Base-by-base conservation (phyloP, 2,113 vertebrate genomes). In the Tyto alba region DNA sequence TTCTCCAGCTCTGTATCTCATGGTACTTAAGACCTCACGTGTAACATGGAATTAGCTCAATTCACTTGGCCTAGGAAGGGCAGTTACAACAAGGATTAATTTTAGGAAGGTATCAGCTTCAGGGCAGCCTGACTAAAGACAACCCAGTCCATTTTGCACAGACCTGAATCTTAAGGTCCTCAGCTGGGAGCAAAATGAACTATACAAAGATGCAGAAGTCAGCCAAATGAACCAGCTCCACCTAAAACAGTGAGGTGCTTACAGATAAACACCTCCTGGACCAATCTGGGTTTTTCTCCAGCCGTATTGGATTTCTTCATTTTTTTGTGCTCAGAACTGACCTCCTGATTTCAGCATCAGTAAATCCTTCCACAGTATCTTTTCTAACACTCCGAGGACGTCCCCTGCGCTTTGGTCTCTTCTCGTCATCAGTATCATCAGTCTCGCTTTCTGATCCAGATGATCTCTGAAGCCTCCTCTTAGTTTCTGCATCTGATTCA, bases 291-390 rank as follows among this genome's bases (percentile, higher is more conserved):
- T 30, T 50, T 87, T 72, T 89, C 45, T 69, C 30, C 53, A 73
- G 41, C 62, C 59, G 53, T 53, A 14, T 11, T 26, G 20, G 32
- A 57, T 66, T 91, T 91, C 73, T 78, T 0, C 32, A 66, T 73
- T 68, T 57, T 43, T 43, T 19, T 7, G 26, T 41, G 32, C 68
- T 66, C 60, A 34, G 66, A 88, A 96, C 90, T 89, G 56, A 99
- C 99, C 99, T 99, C 90, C 99, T 98, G 89, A 99, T 99, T 97
- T 99, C 99, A 1, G 99, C 97, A 3, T 99, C 99, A 3, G 98
- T 99, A 89, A 99, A 99, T 25, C 99, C 99, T 92, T 99, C 99
- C 89, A 99, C 99, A 0, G 98, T 99, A 97, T 99, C 99, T 84
- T 99, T 99, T 69, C 99, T 98, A 50, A 99, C 99, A 2, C 98